Evolutionary conservation across 2,797 vertebrate species (phyloP), one percentile per base, ranked within the genome.

Genomic region (Odontamblyopus rebecca): DNA sequence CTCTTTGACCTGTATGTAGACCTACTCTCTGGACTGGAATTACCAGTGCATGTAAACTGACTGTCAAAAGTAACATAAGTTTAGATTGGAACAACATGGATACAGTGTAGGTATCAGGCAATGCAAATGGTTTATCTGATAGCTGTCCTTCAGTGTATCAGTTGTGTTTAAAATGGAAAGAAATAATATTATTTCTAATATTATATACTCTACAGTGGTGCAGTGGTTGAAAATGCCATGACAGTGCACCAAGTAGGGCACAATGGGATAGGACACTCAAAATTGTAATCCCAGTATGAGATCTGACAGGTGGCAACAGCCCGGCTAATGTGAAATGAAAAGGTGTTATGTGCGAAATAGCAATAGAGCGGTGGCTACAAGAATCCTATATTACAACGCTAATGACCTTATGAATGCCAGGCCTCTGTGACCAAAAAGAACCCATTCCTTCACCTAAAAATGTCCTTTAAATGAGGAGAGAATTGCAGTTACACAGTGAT

Each of bases 401-500:
- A 0, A 51, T 23, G 26, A 67, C 18, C 48, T 59, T 18, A 60
- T 48, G 38, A 61, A 70, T 67, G 8, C 61, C 4, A 16, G 7
- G 50, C 16, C 6, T 0, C 65, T 69, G 16, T 51, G 7, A 66
- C 65, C 67, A 19, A 32, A 59, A 2, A 61, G 11, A 69, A 72
- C 16, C 41, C 13, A 76, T 79, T 75, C 60, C n/a, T 11, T 72
- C 59, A 62, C 73, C 70, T 68, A 60, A 61, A 71, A 68, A 51
- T 26, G 68, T 48, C 69, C 64, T 65, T 61, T 68, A 74, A 75
- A 67, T 67, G 65, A 60, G 68, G 29, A 66, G 70, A 53, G 69
- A 85, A 81, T 81, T 80, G 72, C 65, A 75, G 69, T 80, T 59
- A 60, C 61, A 64, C 76, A 61, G 69, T 68, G 68, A 79, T 27